These are phyloP conservation scores for Dasyprocta punctata DNA, from an alignment of 2,113 vertebrate genomes.

Conservation along the genomic window DNA sequence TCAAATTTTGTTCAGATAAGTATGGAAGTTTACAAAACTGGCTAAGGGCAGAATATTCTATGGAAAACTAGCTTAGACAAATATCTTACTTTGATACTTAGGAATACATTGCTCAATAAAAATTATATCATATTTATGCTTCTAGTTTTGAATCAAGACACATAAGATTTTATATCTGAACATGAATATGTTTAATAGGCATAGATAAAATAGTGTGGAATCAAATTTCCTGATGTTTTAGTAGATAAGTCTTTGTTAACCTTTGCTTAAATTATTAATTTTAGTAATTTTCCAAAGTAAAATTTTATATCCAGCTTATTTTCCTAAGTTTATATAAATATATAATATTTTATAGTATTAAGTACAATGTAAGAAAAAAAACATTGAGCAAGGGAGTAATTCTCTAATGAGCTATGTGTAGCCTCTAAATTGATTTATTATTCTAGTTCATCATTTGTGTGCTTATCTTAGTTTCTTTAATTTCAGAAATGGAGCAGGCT, in stretches of 20 bases:
- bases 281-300: not conserved
- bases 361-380: not conserved
- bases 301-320: not conserved
- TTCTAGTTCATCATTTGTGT: not conserved
- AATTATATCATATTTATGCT: not conserved
- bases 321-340: not conserved
- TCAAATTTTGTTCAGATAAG: not conserved
- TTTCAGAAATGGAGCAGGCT: not conserved
- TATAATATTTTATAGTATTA: not conserved
- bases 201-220: not conserved
- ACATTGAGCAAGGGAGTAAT: not conserved
- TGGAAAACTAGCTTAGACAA: not conserved
- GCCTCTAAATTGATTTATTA: not conserved
- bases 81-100: not conserved
- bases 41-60: not conserved
- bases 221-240: not conserved
- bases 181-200: not conserved
- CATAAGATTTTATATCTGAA: not conserved
- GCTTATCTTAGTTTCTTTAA: not conserved
- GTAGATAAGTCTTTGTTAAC: not conserved
- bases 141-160: not conserved
- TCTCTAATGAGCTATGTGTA: not conserved
- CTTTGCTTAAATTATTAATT: not conserved
- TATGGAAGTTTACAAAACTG: not conserved
- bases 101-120: not conserved